phyloP scores from a whole-genome alignment of 2,113 vertebrate species.

The Tyrannus savana region DNA sequence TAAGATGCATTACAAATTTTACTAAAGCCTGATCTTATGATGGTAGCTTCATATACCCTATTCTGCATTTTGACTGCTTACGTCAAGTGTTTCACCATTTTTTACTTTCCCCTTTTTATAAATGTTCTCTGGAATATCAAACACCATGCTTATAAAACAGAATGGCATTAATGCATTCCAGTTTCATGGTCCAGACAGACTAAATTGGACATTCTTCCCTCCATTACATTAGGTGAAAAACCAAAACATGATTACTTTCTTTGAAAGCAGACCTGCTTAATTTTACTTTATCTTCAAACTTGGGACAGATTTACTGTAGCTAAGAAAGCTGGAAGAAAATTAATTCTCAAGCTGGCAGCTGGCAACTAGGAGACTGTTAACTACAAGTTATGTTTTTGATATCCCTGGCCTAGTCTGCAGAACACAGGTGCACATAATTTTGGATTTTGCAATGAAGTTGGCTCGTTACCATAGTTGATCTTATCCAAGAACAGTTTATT shows the following conservation, averaged over 20 bases:
- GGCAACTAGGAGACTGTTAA: background rate
- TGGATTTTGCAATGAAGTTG: constrained; percentile 22
- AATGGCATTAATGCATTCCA: background rate
- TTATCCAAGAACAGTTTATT: constrained; percentile 26
- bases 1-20: background rate
- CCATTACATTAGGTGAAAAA: background rate
- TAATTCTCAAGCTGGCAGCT: background rate
- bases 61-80: background rate
- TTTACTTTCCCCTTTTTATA: background rate
- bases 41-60: background rate
- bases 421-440: constrained; percentile 35
- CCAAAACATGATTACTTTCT: background rate
- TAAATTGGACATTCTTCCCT: background rate
- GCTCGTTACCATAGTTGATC: background rate
- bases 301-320: background rate
- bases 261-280: background rate
- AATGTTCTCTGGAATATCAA: background rate
- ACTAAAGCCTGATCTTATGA: background rate
- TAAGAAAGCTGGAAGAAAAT: background rate
- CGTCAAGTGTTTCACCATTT: background rate
- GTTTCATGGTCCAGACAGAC: background rate
- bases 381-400: background rate
- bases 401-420: background rate
- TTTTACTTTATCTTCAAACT: background rate
- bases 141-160: background rate